phyloP scores from a whole-genome alignment of 1,140 invertebrate genomes.

The Ganaspis sp. region DNA sequence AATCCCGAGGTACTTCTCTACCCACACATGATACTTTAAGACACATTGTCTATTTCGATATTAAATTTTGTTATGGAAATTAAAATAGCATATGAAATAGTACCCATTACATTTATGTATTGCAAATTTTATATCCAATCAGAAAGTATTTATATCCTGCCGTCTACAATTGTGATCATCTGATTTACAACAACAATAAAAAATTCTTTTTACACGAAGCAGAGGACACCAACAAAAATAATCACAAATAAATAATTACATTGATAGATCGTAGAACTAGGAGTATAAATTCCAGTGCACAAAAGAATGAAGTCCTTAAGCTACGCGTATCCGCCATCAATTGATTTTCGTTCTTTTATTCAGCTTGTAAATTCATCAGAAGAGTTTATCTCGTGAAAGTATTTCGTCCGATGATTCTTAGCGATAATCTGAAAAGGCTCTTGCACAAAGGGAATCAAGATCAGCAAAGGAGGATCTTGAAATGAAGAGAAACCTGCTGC shows the following conservation, averaged over 20 bases:
- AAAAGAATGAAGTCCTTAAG: too few relatives aligned
- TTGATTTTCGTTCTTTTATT: background rate
- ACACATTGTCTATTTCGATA: constrained; percentile 25
- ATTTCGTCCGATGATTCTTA: constrained; percentile 7
- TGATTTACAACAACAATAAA: background rate
- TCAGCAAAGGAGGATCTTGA: constrained; percentile 5
- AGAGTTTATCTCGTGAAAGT: constrained; percentile 19
- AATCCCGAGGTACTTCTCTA: constrained; percentile 8
- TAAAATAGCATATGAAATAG: background rate
- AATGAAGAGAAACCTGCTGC: constrained; percentile 21
- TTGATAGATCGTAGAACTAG: too few relatives aligned
- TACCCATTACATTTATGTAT: background rate
- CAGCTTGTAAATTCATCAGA: background rate
- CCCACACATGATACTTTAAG: constrained; percentile 5
- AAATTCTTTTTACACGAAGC: too few relatives aligned
- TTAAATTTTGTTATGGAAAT: background rate
- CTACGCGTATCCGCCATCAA: background rate
- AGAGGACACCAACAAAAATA: too few relatives aligned
- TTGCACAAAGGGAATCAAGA: constrained; percentile 18
- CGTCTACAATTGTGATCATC: background rate
- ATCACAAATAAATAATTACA: too few relatives aligned
- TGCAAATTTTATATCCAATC: background rate
- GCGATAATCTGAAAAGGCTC: background rate
- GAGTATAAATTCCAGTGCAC: too few relatives aligned
- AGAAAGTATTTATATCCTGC: background rate